A percentile compares a stretch with the other conserved stretches of the same genome.
Conservation (phyloP, 2,113 vertebrate species). For the Sphyrna mokarran region DNA sequence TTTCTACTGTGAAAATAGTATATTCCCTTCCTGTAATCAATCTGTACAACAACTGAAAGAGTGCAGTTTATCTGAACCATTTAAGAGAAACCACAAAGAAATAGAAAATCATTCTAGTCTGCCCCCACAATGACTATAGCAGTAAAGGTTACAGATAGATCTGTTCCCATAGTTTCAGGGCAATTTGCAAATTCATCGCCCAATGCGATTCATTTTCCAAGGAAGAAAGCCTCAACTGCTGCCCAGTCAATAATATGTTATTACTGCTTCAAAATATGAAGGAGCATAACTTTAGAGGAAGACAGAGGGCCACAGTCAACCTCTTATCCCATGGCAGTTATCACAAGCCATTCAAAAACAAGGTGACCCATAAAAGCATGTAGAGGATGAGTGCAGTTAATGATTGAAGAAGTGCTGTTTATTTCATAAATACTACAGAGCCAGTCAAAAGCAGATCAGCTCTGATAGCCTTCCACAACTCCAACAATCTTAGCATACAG, state of each 20-base stretch:
- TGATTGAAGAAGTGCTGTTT: neutral
- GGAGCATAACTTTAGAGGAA: neutral
- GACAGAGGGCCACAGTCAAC: neutral
- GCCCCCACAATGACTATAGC: neutral
- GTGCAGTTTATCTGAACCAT: neutral
- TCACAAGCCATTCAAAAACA: neutral
- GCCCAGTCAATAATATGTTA: neutral
- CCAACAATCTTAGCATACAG: neutral
- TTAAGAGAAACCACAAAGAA: neutral
- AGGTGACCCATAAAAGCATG: neutral
- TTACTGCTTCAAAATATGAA: neutral
- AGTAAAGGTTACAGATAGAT: neutral
- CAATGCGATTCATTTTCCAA: too few species aligned
- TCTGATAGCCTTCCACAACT: neutral
- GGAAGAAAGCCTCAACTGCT: neutral
- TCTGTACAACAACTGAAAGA: neutral
- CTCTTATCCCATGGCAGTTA: neutral
- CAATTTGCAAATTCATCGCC: neutral
- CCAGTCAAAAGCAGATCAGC: neutral
- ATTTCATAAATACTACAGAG: neutral
- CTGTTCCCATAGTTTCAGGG: neutral
- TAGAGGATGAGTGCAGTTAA: neutral
- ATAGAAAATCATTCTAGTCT: neutral
- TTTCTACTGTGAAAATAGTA: neutral
- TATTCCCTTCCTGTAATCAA: neutral